Base-by-base conservation (phyloP, 2,888 invertebrate species). In the Drosophila prostipennis region DNA sequence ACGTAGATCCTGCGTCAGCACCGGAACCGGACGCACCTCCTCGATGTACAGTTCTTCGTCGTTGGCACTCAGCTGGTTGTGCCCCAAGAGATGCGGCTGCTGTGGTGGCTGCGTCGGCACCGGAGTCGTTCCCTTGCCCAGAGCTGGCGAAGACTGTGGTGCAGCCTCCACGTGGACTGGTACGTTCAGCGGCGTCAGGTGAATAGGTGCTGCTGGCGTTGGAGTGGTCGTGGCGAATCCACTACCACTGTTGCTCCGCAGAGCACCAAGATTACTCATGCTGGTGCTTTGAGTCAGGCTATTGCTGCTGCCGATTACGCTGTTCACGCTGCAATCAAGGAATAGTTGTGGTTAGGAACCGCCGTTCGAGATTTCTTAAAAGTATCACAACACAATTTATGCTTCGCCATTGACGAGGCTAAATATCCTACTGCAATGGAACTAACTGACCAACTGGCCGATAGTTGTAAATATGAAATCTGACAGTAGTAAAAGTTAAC, bases 21-120 rank as follows among this genome's bases (percentile, higher is more conserved):
- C 90, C 2, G 92, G 91, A 48, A 87, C 80, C 11, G 92, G 92
- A 29, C 92, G 89, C 56, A 92, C 88, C 74, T 92, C 92, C 64
- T 91, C 91, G 57, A 92, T 92, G 71, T 90, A 91, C 16, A 92
- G 79, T 60, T 92, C 92, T 43, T 92, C 92, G 39, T 92, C 91
- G 46, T 89, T 87, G n/a, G 80, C 68, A 23, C 46, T 73, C 13
- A 56, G 59, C 32, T 69, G 79, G 5, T 26, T 68, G 23, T 58
- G 78, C 37, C 51, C 67, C 42, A 57, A 29, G 2, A 57, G 55
- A 46, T 76, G 54, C 11, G 23, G 14, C 39, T 32, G 58, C 11
- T 49, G 52, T 53, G 19, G 34, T 11, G 48, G 58, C 8, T 46
- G 61, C 13, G 34, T 43, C 4, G 36, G 36, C 13, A 11, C 48